phyloP scores from a whole-genome alignment of 2,113 vertebrate genomes.

The Pungitius pungitius region DNA sequence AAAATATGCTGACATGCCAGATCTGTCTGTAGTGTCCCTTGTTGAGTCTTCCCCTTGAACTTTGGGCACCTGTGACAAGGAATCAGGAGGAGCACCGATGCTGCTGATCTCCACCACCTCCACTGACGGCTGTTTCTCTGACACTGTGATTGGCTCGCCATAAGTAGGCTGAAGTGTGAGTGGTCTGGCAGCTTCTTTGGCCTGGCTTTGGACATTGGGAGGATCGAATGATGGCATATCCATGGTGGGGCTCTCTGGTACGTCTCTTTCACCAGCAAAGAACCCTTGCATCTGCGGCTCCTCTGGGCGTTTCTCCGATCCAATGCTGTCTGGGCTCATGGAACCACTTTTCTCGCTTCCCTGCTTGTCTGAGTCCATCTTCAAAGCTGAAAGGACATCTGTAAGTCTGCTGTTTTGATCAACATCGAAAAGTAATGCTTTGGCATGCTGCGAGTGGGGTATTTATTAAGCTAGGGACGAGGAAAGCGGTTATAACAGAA shows the following conservation, averaged over 20 bases:
- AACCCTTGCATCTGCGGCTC: conserved; percentile 73
- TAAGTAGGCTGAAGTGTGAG: conserved; percentile 70
- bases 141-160: conserved; percentile 73
- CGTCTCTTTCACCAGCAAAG: conserved; percentile 73
- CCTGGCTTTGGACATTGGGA: conserved; percentile 70
- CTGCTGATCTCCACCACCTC: conserved; percentile 77
- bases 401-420: conserved; percentile 86
- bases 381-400: conserved; percentile 98
- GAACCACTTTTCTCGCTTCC: conserved; percentile 77
- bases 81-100: conserved; percentile 64
- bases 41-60: conserved; percentile 64
- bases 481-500: conserved; percentile 71
- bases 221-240: conserved; percentile 74
- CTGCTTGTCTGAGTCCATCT: conserved; percentile 92
- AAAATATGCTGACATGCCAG: conserved; percentile 98
- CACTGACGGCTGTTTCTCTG: conserved; percentile 81
- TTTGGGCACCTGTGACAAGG: conserved; percentile 55
- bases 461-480: conserved; percentile 47
- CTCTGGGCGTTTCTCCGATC: conserved; percentile 74
- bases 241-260: conserved; percentile 76
- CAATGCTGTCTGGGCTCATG: conserved; percentile 79
- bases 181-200: conserved; percentile 70
- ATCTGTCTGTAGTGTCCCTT: conserved; percentile 84
- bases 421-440: conserved; percentile 36
- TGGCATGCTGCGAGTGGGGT: conserved; percentile 64